A percentile compares a stretch with the other conserved stretches of the same genome.
Evolutionary conservation across 2,113 vertebrate genomes (phyloP).

Genomic region (Nasalis larvatus): DNA sequence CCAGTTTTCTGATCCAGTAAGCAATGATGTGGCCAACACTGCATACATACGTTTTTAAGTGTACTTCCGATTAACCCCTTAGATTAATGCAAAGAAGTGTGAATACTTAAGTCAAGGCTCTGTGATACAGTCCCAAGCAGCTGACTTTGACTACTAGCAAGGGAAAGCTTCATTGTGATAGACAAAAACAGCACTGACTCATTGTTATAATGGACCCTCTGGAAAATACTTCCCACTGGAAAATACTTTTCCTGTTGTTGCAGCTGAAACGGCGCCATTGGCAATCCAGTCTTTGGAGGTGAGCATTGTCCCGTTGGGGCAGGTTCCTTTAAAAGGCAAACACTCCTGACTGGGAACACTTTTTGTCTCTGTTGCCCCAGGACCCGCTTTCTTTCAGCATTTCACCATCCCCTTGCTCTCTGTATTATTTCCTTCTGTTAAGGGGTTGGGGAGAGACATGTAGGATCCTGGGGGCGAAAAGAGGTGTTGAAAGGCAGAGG

Average conservation of each 20-base stretch:
- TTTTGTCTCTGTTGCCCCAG: neutral
- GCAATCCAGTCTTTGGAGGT: neutral
- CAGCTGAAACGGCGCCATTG: neutral
- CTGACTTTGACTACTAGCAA: neutral
- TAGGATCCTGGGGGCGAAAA: neutral
- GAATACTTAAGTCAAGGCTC: constrained; percentile 23
- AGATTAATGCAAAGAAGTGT: neutral
- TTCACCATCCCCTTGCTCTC: neutral
- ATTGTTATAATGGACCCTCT: neutral
- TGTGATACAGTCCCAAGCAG: neutral
- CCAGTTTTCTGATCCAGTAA: neutral
- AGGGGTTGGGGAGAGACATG: neutral
- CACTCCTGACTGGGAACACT: neutral
- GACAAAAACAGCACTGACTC: neutral
- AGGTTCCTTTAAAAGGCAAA: neutral
- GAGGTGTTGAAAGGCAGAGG: constrained; percentile 17
- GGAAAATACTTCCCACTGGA: constrained; percentile 12
- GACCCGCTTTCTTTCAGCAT: neutral
- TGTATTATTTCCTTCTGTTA: neutral
- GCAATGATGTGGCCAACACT: neutral
- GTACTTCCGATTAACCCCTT: neutral
- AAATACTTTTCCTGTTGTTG: constrained; percentile 6
- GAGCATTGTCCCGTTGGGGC: neutral
- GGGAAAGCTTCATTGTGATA: neutral
- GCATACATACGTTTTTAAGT: neutral